Conservation (phyloP, 2,113 vertebrate species). For the Pachycephala philippinensis region DNA sequence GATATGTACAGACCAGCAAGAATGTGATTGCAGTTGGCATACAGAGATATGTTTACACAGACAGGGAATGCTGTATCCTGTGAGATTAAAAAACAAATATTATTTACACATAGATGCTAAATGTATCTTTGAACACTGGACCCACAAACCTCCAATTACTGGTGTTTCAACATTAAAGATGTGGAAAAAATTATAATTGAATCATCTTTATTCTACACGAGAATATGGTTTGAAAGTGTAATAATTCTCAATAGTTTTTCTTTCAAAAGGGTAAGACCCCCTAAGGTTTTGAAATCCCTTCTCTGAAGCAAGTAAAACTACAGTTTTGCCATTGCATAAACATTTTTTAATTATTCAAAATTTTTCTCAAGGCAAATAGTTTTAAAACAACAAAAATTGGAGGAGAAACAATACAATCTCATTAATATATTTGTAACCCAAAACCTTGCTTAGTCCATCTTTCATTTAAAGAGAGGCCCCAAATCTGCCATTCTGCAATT, state of each 20-base stretch:
- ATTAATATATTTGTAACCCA: background rate
- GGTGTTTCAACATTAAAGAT: background rate
- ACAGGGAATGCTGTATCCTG: background rate
- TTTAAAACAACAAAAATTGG: constrained; percentile 5
- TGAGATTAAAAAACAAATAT: background rate
- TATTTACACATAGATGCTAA: background rate
- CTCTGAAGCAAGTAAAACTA: background rate
- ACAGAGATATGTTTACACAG: constrained; percentile 18
- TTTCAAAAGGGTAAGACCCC: background rate
- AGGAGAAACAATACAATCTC: constrained; percentile 1
- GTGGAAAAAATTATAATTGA: background rate
- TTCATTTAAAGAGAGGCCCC: constrained; percentile 30
- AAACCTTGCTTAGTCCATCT: background rate
- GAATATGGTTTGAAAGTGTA: background rate
- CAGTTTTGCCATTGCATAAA: background rate
- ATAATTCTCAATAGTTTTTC: background rate
- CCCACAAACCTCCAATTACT: background rate
- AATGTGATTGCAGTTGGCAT: background rate
- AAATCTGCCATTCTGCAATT: constrained; percentile 6
- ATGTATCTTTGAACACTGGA: background rate
- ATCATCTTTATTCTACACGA: background rate
- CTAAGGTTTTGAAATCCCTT: background rate
- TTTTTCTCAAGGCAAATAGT: background rate
- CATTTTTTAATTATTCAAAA: background rate
- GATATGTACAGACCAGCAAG: background rate